Evolutionary conservation across 2,888 invertebrate genomes (phyloP).

Genomic region (Oeneis ivallda): DNA sequence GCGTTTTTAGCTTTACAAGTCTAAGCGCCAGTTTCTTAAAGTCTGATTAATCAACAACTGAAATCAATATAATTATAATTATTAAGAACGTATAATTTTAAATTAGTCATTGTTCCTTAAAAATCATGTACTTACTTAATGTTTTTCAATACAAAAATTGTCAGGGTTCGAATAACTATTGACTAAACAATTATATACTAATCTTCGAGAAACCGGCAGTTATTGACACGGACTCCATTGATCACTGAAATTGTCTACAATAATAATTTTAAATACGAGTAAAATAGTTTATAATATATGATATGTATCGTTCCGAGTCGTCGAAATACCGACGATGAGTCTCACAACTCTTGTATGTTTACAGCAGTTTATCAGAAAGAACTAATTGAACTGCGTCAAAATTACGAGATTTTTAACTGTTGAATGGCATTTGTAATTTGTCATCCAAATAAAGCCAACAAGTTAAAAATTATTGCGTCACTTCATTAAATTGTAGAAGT

Average conservation of each 20-base stretch:
- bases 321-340: constrained; percentile 30
- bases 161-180: not conserved
- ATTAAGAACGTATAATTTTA: not conserved
- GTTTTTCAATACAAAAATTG: not conserved
- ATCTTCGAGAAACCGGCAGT: constrained; percentile 26
- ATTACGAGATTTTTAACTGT: not conserved
- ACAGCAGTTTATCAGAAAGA: not conserved
- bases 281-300: constrained; percentile 49
- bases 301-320: constrained; percentile 60
- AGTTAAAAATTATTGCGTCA: not conserved
- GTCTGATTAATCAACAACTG: not conserved
- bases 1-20: constrained; percentile 35
- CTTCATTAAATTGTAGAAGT: not conserved
- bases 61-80: not conserved
- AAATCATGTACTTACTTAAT: not conserved
- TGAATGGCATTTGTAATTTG: not conserved
- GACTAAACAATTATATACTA: not conserved
- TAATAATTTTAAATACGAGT: constrained; percentile 43
- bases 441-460: not conserved
- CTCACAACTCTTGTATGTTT: not conserved
- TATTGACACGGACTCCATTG: constrained; percentile 42
- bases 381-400: not conserved
- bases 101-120: no score
- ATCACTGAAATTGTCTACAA: constrained; percentile 41
- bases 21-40: constrained; percentile 10